Conservation (phyloP, 2,888 invertebrate species). For the Euspilapteryx auroguttella region DNA sequence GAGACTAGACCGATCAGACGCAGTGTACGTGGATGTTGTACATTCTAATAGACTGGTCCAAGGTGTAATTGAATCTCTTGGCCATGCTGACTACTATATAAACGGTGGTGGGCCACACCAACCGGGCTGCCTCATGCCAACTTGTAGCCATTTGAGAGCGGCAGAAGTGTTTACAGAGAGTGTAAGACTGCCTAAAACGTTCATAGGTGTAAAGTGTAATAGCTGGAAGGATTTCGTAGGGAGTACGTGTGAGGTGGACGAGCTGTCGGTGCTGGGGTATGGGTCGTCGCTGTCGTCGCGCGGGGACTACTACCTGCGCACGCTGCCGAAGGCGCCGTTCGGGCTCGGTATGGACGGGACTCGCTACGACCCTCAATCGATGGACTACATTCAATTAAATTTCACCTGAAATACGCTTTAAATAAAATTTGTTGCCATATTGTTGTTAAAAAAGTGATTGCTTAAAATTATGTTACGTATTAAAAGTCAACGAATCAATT, state of each 20-base stretch:
- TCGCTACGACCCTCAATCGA: constrained; percentile 14
- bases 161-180: constrained; percentile 44
- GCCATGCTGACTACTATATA: constrained; percentile 75
- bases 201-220: constrained; percentile 32
- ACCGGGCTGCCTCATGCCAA: constrained; percentile 66
- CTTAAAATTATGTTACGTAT: no score
- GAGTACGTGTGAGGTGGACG: constrained; percentile 28
- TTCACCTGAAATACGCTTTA: constrained; percentile 13
- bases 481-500: no score
- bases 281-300: constrained; percentile 39
- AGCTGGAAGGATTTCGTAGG: constrained; percentile 39
- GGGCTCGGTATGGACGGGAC: constrained; percentile 44
- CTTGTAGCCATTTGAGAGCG: constrained; percentile 49
- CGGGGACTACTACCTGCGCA: constrained; percentile 45
- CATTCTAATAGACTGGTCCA: constrained; percentile 48
- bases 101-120: constrained; percentile 71
- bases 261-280: constrained; percentile 39
- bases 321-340: constrained; percentile 28
- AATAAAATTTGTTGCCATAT: constrained; percentile 5
- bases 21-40: constrained; percentile 42
- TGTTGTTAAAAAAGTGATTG: no score
- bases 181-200: constrained; percentile 33
- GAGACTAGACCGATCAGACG: constrained; percentile 41
- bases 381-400: constrained; percentile 19
- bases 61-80: constrained; percentile 58